Evolutionary conservation across 1,140 invertebrate genomes (phyloP).

Genomic region (Liolophura sinensis): DNA sequence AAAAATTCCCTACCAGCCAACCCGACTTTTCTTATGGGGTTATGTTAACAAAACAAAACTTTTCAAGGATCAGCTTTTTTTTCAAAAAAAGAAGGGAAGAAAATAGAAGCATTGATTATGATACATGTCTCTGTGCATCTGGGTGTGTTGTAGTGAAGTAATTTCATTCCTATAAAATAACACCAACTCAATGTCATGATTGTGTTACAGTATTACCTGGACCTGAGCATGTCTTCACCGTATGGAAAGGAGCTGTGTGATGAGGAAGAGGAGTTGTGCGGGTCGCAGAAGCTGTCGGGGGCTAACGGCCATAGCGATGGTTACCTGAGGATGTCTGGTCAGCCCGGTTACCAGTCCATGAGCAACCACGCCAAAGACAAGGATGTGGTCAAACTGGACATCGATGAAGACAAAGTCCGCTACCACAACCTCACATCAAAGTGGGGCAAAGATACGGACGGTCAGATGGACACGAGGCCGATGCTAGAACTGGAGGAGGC

Average conservation of each 20-base stretch:
- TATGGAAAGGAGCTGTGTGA: constrained; percentile 9
- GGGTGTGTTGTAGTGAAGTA: neutral
- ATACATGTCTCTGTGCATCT: too few relatives aligned
- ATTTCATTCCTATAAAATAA: neutral
- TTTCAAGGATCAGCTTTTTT: too few relatives aligned
- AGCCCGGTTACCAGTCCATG: neutral
- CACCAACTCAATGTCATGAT: neutral
- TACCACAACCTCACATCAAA: constrained; percentile 24
- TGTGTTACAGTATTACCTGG: constrained; percentile 50
- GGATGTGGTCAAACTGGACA: constrained; percentile 12
- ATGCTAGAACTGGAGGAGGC: constrained; percentile 19
- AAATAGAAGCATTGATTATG: too few relatives aligned
- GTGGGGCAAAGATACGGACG: constrained; percentile 4
- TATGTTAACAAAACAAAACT: too few relatives aligned
- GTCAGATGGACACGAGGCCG: neutral
- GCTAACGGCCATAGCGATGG: constrained; percentile 26
- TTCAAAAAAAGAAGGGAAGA: too few relatives aligned
- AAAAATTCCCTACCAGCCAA: too few relatives aligned
- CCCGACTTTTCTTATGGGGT: too few relatives aligned
- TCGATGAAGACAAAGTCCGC: constrained; percentile 10
- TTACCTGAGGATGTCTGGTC: constrained; percentile 39
- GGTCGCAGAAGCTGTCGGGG: constrained; percentile 6
- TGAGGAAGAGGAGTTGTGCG: constrained; percentile 8
- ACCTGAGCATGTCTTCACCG: constrained; percentile 33
- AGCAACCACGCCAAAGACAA: constrained; percentile 9